phyloP scores from a whole-genome alignment of 2,888 invertebrate species.

The Hermaeophaga mercurialis region DNA sequence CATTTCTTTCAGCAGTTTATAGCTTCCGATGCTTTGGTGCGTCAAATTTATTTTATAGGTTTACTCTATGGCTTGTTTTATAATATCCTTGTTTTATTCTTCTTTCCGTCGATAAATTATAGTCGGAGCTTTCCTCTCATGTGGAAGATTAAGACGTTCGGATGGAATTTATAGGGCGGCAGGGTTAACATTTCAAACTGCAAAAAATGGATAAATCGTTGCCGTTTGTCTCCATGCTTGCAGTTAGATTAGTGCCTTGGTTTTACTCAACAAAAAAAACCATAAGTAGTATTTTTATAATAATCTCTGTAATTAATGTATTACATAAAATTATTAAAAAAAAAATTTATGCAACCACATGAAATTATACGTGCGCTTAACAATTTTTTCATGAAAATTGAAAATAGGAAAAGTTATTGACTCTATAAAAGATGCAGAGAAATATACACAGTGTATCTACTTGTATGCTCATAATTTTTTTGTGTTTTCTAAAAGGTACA shows the following conservation, averaged over 20 bases:
- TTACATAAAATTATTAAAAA: too few species aligned
- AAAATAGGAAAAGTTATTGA: too few species aligned
- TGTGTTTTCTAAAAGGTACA: too few species aligned
- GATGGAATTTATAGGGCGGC: conserved; percentile 23
- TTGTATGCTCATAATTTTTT: too few species aligned
- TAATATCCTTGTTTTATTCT: conserved; percentile 27
- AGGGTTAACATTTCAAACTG: conserved; percentile 13
- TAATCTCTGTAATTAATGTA: too few species aligned
- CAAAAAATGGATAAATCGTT: conserved; percentile 15
- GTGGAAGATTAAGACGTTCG: conserved; percentile 25
- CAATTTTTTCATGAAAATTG: too few species aligned
- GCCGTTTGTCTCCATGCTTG: not conserved
- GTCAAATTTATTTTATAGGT: conserved; percentile 38
- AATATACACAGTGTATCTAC: too few species aligned
- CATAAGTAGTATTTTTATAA: too few species aligned
- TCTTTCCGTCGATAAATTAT: conserved; percentile 25
- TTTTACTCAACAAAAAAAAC: too few species aligned
- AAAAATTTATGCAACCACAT: too few species aligned
- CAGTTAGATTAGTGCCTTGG: not conserved
- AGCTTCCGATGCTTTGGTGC: conserved; percentile 38
- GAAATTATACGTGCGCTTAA: too few species aligned
- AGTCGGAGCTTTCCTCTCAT: conserved; percentile 20
- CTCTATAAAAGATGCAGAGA: too few species aligned
- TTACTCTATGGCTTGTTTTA: conserved; percentile 35
- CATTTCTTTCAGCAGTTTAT: conserved; percentile 38